Conservation (phyloP, 2,113 vertebrate genomes). For the Sturnira hondurensis region DNA sequence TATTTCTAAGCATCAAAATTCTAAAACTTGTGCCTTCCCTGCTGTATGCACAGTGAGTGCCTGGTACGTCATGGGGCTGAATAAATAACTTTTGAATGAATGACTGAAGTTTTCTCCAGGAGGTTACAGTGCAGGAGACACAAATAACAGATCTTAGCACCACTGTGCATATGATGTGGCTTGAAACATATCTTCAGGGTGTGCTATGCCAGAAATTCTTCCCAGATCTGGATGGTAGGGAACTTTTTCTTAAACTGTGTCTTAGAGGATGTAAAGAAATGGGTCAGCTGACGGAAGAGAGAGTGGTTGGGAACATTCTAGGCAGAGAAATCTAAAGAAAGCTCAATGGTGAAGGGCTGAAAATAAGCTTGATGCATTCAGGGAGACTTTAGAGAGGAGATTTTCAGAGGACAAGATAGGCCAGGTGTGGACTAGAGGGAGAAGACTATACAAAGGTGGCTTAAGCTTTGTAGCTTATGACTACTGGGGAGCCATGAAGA, state of each 20-base stretch:
- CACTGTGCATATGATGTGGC: rapidly evolving
- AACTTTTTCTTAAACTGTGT: not conserved
- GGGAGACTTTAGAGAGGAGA: not conserved
- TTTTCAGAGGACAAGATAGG: rapidly evolving
- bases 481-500: rapidly evolving
- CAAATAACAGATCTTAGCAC: not conserved
- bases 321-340: not conserved
- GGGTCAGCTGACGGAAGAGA: not conserved
- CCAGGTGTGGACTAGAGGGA: rapidly evolving
- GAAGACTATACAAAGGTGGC: no score
- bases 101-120: no score
- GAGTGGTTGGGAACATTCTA: not conserved
- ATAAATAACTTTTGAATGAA: not conserved
- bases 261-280: not conserved
- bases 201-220: not conserved
- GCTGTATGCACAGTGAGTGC: not conserved
- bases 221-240: not conserved
- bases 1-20: rapidly evolving
- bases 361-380: rapidly evolving
- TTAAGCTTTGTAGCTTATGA: no score
- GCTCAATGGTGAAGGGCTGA: rapidly evolving
- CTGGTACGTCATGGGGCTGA: not conserved
- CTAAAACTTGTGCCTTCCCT: not conserved
- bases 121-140: not conserved
- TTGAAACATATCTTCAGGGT: not conserved